Evolutionary conservation across 1,140 invertebrate genomes (phyloP), one percentile per base, ranked within the genome.

Genomic region (Heliconius eleuchia): DNA sequence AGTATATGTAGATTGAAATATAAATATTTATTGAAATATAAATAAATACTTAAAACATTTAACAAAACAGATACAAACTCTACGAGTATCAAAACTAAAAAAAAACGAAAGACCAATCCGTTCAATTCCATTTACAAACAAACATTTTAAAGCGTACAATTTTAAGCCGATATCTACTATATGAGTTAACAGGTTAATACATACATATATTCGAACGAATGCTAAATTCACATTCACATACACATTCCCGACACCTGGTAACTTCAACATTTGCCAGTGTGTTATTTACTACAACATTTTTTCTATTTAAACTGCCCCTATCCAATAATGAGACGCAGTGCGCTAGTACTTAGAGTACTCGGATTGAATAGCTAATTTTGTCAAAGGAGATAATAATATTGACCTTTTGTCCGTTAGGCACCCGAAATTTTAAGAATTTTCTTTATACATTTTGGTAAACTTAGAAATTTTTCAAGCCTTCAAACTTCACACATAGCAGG

Each of bases 301-400:
- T 74, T 74, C 55, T 71, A 70, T 70, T 70, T 72, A 19, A 73
- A 80, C 52, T 71, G 19, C 71, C 55, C 37, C 16, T 30, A 57
- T 42, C 71, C 82, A 82, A 84, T 88, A 87, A 88, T 85, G 82
- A 88, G 87, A 85, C 87, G 88, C 87, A 90, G 79, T 90, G 88
- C 87, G 86, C 82, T 83, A 88, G 82, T 80, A 76, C 77, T 74
- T 78, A 66, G 34, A 71, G 18, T 66, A 46, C 74, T 74, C 19
- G 46, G 50, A 34, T 52, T 30, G 57, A 74, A 78, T 73, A 2
- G n/a, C 11, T 78, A 74, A 78, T 78, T 73, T 66, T 39, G 70
- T 52, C 1, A 52, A 57, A 42, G 52, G 4, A n/a, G 11, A 46
- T 60, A 30, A 46, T 60, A 30, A 55, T 52, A 7, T 39, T 52